Evolutionary conservation across 2,888 invertebrate genomes (phyloP).

Genomic region (Meganola albula): DNA sequence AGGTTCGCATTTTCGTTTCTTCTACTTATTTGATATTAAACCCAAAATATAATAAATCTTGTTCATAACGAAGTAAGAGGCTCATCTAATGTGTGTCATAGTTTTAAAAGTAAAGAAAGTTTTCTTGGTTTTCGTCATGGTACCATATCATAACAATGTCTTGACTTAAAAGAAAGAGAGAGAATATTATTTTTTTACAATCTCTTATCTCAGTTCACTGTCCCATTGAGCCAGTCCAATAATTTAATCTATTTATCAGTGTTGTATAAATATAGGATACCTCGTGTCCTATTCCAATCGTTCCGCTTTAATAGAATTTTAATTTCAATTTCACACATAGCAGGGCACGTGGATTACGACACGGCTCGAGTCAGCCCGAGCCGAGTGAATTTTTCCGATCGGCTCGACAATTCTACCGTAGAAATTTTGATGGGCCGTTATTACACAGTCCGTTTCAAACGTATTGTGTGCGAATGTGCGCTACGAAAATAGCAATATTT

Average conservation of each 20-base stretch:
- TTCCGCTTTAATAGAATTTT: slow-evolving; percentile 67
- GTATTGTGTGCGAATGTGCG: slow-evolving; percentile 56
- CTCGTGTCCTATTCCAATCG: slow-evolving; percentile 45
- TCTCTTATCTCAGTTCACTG: slow-evolving; percentile 15
- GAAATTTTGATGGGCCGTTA: slow-evolving; percentile 68
- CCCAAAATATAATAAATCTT: too few relatives aligned
- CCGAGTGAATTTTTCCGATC: slow-evolving; percentile 61
- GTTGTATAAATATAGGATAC: slow-evolving; percentile 35
- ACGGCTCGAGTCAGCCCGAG: slow-evolving; percentile 29
- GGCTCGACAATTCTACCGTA: slow-evolving; percentile 58
- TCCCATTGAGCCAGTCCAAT: slow-evolving; percentile 24
- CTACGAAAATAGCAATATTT: slow-evolving; percentile 45
- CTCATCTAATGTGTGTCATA: too few relatives aligned
- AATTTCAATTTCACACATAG: slow-evolving; percentile 72
- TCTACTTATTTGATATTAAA: too few relatives aligned
- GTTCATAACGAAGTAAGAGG: slow-evolving; percentile 7
- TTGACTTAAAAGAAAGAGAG: too few relatives aligned
- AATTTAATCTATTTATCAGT: slow-evolving; percentile 33
- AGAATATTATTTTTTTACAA: too few relatives aligned
- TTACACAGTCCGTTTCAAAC: slow-evolving; percentile 69
- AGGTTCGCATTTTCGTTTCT: too few relatives aligned
- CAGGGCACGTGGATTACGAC: slow-evolving; percentile 56
- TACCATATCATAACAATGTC: too few relatives aligned
- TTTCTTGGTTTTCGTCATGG: too few relatives aligned
- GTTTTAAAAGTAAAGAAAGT: too few relatives aligned